Conservation (phyloP, 2,113 vertebrate species). For the Pterocles orientalis region DNA sequence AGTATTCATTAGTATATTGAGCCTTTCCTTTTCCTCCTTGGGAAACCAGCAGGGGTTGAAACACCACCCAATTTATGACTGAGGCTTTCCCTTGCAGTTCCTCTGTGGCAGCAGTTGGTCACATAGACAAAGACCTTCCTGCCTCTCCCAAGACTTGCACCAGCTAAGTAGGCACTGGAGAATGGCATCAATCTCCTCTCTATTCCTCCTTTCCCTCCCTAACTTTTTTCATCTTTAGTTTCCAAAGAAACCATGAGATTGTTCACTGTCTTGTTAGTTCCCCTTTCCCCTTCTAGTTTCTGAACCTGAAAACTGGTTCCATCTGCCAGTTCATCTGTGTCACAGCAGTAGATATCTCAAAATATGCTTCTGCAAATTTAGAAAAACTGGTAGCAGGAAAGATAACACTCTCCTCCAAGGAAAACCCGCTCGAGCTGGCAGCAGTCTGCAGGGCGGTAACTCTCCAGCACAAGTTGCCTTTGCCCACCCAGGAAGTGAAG, state of each 20-base stretch:
- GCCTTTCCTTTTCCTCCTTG: background rate
- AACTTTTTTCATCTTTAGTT: background rate
- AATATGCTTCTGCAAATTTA: background rate
- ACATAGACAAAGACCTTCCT: background rate
- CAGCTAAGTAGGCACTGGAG: background rate
- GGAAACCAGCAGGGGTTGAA: slow-evolving; percentile 17
- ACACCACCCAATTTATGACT: background rate
- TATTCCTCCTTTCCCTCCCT: background rate
- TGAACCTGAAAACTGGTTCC: background rate
- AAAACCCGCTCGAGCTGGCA: background rate
- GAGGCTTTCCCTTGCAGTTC: background rate
- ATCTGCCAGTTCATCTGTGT: background rate
- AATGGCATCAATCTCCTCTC: background rate
- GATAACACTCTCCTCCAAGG: background rate
- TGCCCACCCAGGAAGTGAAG: background rate
- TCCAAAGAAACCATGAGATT: background rate
- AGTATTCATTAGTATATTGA: background rate
- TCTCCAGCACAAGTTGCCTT: background rate
- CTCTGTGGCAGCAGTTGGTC: background rate
- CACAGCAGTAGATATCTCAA: background rate
- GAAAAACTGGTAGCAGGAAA: background rate
- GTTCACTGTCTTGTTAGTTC: background rate
- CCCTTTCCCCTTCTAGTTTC: background rate
- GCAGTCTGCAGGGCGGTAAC: background rate
- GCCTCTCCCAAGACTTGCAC: background rate